A percentile compares a stretch with the other conserved stretches of the same genome.
Conservation (phyloP, 2,888 invertebrate genomes). For the Brachycybe producta region DNA sequence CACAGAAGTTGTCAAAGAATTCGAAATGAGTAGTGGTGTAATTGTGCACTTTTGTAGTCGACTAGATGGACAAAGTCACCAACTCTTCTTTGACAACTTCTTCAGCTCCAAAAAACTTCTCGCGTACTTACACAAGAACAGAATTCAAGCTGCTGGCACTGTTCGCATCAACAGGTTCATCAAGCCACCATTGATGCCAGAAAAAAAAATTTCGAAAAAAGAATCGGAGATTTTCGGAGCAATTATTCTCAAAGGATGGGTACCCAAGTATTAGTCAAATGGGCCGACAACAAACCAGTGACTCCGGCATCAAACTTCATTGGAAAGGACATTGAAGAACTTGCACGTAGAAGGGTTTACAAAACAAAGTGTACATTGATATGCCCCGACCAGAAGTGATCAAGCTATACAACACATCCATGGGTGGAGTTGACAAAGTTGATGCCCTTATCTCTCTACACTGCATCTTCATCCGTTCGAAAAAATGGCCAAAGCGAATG, state of each 20-base stretch:
- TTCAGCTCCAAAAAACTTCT: neutral
- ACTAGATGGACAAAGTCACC: too few species aligned
- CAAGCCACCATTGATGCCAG: neutral
- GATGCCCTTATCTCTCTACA: constrained; percentile 21
- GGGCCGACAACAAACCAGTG: constrained; percentile 28
- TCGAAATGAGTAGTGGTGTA: too few species aligned
- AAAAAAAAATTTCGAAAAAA: too few species aligned
- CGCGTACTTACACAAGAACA: neutral
- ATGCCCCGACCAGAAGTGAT: constrained; percentile 24
- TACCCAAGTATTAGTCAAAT: constrained; percentile 22
- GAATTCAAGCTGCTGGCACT: constrained; percentile 1
- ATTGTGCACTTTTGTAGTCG: too few species aligned
- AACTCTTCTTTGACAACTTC: too few species aligned
- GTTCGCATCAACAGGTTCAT: neutral
- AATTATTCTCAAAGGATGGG: constrained; percentile 11
- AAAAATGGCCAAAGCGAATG: constrained; percentile 21
- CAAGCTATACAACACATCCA: constrained; percentile 25
- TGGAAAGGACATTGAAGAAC: constrained; percentile 23
- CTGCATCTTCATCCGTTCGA: constrained; percentile 20
- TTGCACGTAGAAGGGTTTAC: constrained; percentile 24
- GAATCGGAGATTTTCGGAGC: too few species aligned
- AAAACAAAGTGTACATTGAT: constrained; percentile 23
- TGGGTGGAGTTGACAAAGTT: constrained; percentile 26
- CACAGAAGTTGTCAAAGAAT: too few species aligned
- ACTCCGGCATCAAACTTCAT: constrained; percentile 26